phyloP scores from a whole-genome alignment of 2,113 vertebrate species.

The Felis catus region DNA sequence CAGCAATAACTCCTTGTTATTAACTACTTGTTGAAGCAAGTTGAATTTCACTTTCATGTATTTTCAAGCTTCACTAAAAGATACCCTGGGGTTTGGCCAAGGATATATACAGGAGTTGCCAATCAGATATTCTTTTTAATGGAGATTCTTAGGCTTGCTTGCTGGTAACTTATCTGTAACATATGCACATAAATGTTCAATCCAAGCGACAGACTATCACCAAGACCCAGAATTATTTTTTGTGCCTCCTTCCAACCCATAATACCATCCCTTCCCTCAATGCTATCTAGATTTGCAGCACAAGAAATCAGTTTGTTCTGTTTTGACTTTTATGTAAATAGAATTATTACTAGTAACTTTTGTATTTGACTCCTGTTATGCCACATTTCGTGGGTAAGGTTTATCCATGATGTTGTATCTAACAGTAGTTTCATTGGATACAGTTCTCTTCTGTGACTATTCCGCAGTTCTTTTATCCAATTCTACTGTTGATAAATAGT shows the following conservation, averaged over 20 bases:
- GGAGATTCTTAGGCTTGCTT: not conserved
- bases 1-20: not conserved
- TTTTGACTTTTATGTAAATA: not conserved
- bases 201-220: not conserved
- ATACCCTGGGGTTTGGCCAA: not conserved
- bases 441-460: too few species aligned
- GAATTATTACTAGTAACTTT: not conserved
- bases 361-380: not conserved
- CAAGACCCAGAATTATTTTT: not conserved
- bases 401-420: not conserved
- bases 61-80: not conserved
- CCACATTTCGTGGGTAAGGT: not conserved
- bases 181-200: not conserved
- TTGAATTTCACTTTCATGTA: not conserved
- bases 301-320: rapidly evolving
- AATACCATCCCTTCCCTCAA: not conserved
- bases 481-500: not conserved
- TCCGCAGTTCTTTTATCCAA: not conserved
- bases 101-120: not conserved
- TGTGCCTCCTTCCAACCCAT: not conserved
- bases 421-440: not conserved
- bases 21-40: not conserved
- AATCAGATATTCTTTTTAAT: not conserved
- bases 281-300: not conserved
- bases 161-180: not conserved